Percentiles rank a stretch among this genome's conserved stretches.
phyloP scores from a whole-genome alignment of 2,113 vertebrate species.

The Puffinus mauretanicus region DNA sequence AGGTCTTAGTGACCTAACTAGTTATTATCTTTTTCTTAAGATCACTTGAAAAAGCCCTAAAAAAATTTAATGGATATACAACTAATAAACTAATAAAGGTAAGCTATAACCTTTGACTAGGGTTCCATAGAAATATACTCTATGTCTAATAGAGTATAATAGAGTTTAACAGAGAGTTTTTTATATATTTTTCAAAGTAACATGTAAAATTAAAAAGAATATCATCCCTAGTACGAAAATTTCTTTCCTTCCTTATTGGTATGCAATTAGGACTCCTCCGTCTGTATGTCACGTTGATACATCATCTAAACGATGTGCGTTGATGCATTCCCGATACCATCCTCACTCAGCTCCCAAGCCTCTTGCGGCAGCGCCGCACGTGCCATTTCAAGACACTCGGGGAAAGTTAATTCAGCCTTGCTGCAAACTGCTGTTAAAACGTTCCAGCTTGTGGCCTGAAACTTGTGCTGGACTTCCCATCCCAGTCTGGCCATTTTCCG shows the following conservation, averaged over 20 bases:
- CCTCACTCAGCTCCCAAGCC: neutral
- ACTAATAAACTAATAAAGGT: neutral
- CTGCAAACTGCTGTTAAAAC: neutral
- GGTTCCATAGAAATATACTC: neutral
- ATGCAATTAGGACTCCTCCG: neutral
- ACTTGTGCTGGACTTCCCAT: neutral
- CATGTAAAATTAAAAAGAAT: neutral
- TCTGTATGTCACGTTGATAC: neutral
- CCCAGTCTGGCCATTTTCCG: neutral
- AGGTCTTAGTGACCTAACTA: neutral
- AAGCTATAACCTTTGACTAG: neutral
- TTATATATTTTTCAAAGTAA: neutral
- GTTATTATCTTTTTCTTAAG: neutral
- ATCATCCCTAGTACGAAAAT: neutral
- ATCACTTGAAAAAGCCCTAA: neutral
- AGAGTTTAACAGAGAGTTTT: neutral
- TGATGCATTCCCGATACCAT: neutral
- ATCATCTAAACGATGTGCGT: neutral
- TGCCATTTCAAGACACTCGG: neutral
- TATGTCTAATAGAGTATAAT: neutral
- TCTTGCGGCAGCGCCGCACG: rapidly evolving
- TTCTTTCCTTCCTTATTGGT: neutral
- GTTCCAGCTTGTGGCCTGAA: neutral
- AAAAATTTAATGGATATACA: neutral
- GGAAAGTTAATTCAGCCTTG: neutral